Evolutionary conservation across 2,113 vertebrate species (phyloP).

Genomic region (Apaloderma vittatum): DNA sequence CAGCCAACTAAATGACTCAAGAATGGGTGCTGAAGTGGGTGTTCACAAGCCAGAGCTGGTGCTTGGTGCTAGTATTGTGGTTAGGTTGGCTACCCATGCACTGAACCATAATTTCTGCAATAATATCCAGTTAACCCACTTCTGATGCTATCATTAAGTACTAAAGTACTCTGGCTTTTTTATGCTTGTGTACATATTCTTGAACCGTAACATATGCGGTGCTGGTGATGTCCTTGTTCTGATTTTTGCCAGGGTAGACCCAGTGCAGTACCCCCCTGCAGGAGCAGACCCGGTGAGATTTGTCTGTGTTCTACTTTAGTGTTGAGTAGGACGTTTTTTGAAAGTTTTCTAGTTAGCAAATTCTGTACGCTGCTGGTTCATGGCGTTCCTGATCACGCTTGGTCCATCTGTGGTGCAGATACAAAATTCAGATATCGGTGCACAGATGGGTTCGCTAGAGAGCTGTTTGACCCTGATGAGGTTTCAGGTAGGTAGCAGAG

Average conservation of each 20-base stretch:
- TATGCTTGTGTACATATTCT: background rate
- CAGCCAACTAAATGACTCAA: background rate
- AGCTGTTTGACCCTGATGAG: background rate
- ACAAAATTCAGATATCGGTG: background rate
- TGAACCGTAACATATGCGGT: background rate
- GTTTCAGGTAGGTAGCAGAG: background rate
- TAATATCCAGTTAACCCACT: constrained; percentile 24
- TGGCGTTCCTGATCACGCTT: background rate
- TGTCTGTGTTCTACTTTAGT: background rate
- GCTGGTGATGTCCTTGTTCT: background rate
- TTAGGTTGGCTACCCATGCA: constrained; percentile 7
- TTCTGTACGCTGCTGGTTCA: background rate
- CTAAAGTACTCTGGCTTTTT: constrained; percentile 1
- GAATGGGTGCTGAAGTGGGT: constrained; percentile 11
- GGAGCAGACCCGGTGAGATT: background rate
- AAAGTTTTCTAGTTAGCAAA: background rate
- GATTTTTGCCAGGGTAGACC: background rate
- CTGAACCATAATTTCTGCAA: constrained; percentile 25
- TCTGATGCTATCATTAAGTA: constrained; percentile 33
- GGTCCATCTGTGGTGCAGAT: background rate
- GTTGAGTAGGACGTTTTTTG: background rate
- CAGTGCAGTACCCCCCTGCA: background rate
- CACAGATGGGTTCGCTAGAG: background rate
- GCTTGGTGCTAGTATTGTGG: background rate
- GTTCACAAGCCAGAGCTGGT: constrained; percentile 36